phyloP scores from a whole-genome alignment of 2,888 invertebrate genomes.

The Eumacrocentrus americanus region DNA sequence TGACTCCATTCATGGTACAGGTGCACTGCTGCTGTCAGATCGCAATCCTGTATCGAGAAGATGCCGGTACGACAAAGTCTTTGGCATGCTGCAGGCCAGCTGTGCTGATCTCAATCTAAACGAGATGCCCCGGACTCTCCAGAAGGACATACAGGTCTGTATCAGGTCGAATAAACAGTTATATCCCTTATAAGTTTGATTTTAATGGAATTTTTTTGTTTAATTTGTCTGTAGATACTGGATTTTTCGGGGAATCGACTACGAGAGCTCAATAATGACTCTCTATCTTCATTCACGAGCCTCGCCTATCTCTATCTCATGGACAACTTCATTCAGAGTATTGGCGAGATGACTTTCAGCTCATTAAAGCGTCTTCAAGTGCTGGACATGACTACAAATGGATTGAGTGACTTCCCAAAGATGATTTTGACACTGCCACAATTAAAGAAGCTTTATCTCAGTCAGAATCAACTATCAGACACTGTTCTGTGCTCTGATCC shows the following conservation, averaged over 20 bases:
- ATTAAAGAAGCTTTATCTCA: slow-evolving; percentile 69
- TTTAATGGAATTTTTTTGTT: not conserved
- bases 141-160: slow-evolving; percentile 65
- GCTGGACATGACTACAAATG: slow-evolving; percentile 67
- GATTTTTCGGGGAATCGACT: slow-evolving; percentile 67
- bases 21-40: slow-evolving; percentile 41
- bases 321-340: slow-evolving; percentile 66
- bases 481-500: slow-evolving; percentile 50
- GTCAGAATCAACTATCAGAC: slow-evolving; percentile 64
- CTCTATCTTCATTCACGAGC: slow-evolving; percentile 64
- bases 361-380: slow-evolving; percentile 64
- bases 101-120: slow-evolving; percentile 63
- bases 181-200: not conserved
- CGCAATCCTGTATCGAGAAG: slow-evolving; percentile 45
- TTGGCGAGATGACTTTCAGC: slow-evolving; percentile 65
- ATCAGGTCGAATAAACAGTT: not conserved
- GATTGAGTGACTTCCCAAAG: slow-evolving; percentile 63
- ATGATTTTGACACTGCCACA: slow-evolving; percentile 66
- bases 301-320: slow-evolving; percentile 66
- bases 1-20: slow-evolving; percentile 22
- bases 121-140: slow-evolving; percentile 63
- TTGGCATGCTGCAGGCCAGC: slow-evolving; percentile 66
- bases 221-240: slow-evolving; percentile 63
- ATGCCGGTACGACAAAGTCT: slow-evolving; percentile 65
- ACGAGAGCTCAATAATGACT: slow-evolving; percentile 63